A percentile compares a stretch with the other conserved stretches of the same genome.
phyloP scores from a whole-genome alignment of 2,888 invertebrate species.

The Netelia virgata region DNA sequence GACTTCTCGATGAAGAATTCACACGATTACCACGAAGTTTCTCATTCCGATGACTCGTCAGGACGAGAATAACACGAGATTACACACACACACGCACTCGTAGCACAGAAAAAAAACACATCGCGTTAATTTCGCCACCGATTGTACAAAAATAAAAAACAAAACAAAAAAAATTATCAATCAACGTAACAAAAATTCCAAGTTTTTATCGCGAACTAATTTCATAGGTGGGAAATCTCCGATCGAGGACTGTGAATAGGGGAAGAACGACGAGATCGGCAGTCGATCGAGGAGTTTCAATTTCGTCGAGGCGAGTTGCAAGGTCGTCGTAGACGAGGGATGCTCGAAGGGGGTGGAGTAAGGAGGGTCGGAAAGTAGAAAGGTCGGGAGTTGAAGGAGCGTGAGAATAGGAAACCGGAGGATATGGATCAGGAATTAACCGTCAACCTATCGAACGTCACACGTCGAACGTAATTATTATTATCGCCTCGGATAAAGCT shows the following conservation, averaged over 20 bases:
- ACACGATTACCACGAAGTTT: not conserved
- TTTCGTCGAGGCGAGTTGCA: not conserved
- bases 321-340: not conserved
- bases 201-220: too few species aligned
- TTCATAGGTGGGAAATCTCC: too few species aligned
- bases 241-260: too few species aligned
- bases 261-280: too few species aligned
- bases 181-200: not conserved
- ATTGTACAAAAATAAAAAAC: not conserved
- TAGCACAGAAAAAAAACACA: not conserved
- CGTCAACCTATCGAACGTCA: constrained; percentile 52
- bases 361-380: too few species aligned
- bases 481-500: constrained; percentile 17
- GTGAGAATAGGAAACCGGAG: not conserved
- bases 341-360: not conserved
- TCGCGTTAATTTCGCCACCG: not conserved
- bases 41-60: not conserved
- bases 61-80: not conserved
- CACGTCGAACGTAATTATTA: constrained; percentile 53
- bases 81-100: not conserved
- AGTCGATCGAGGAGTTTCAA: constrained; percentile 21
- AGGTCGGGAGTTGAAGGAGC: not conserved
- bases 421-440: constrained; percentile 18
- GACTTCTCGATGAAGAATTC: not conserved
- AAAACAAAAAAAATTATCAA: not conserved